A percentile compares a stretch with the other conserved stretches of the same genome.
These are phyloP conservation scores for Glossosoma conforme DNA, from an alignment of 1,140 invertebrate genomes.

Conservation along the genomic window DNA sequence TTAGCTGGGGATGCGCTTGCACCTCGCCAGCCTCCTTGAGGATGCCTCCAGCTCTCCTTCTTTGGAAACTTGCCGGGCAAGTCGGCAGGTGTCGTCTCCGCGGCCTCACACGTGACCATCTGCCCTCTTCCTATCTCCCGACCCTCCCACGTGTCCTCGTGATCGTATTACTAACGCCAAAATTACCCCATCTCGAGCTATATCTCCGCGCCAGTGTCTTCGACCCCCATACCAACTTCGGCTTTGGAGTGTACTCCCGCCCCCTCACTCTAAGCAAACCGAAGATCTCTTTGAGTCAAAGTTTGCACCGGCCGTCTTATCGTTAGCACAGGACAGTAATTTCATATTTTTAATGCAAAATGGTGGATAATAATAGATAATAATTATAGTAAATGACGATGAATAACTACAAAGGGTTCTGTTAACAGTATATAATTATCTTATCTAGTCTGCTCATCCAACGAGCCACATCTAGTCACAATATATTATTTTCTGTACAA, in stretches of 20 bases:
- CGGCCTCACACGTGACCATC: slow-evolving; percentile 25
- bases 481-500: too few relatives aligned
- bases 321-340: too few relatives aligned
- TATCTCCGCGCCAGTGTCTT: neutral
- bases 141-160: slow-evolving; percentile 14
- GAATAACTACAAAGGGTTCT: too few relatives aligned
- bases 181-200: slow-evolving; percentile 19
- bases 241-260: slow-evolving; percentile 8
- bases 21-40: too few relatives aligned
- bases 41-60: neutral
- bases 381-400: too few relatives aligned
- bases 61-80: slow-evolving; percentile 19
- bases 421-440: too few relatives aligned
- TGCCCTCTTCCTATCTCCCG: slow-evolving; percentile 12
- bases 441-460: too few relatives aligned
- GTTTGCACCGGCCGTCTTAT: slow-evolving; percentile 18
- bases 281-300: slow-evolving; percentile 19
- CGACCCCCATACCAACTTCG: neutral
- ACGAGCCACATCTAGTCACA: too few relatives aligned
- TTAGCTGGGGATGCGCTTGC: too few relatives aligned
- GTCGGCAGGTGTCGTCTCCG: slow-evolving; percentile 11
- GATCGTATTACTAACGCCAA: slow-evolving; percentile 28
- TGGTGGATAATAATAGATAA: too few relatives aligned
- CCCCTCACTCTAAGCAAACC: slow-evolving; percentile 4
- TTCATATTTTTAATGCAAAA: too few relatives aligned